These are phyloP conservation scores for Emmelina monodactyla DNA, from an alignment of 2,888 invertebrate genomes.

Conservation along the genomic window DNA sequence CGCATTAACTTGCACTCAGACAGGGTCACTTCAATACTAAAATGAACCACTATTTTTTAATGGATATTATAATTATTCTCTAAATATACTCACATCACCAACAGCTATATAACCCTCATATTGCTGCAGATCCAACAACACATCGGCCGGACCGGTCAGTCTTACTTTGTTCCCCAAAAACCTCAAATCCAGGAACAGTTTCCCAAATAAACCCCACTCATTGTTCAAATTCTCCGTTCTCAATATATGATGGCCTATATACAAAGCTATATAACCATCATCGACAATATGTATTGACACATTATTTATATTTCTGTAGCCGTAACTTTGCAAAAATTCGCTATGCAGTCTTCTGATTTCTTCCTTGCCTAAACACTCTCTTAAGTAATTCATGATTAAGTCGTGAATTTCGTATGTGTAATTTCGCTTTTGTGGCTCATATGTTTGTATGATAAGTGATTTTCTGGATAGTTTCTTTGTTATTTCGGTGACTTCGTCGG, in stretches of 20 bases:
- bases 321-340: constrained; percentile 67
- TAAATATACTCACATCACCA: constrained; percentile 41
- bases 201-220: constrained; percentile 61
- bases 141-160: constrained; percentile 72
- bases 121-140: constrained; percentile 71
- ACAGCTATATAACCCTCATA: constrained; percentile 69
- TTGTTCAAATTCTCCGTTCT: constrained; percentile 49
- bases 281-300: constrained; percentile 67
- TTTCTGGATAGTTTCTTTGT: constrained; percentile 72
- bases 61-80: too few relatives aligned
- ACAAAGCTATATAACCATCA: constrained; percentile 77
- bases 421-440: constrained; percentile 64
- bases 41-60: constrained; percentile 66
- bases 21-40: too few relatives aligned
- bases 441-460: constrained; percentile 70
- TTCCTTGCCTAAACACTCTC: constrained; percentile 41
- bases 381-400: constrained; percentile 70
- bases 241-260: constrained; percentile 74
- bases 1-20: too few relatives aligned
- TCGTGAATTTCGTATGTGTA: constrained; percentile 78
- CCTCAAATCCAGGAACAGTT: constrained; percentile 70
- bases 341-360: constrained; percentile 60
- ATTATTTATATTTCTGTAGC: constrained; percentile 46
- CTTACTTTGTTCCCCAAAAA: constrained; percentile 76
- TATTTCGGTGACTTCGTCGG: constrained; percentile 63